phyloP scores from a whole-genome alignment of 2,113 vertebrate genomes.

The Gymnocephalus cernua region DNA sequence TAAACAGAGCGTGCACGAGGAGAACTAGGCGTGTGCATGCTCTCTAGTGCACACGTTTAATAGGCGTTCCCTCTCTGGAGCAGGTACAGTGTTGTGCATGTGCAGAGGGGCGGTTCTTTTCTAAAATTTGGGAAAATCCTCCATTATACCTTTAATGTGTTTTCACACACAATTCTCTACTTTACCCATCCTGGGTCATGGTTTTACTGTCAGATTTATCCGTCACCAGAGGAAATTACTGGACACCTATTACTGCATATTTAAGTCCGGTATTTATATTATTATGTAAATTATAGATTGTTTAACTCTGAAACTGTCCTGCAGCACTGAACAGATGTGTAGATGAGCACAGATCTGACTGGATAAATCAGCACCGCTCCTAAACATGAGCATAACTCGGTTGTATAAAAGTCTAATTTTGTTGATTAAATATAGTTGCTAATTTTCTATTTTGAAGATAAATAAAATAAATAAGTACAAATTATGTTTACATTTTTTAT shows the following conservation, averaged over 20 bases:
- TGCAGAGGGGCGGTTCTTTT: too few relatives aligned
- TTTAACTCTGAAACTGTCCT: background rate
- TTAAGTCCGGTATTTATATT: slow-evolving; percentile 5
- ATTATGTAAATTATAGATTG: slow-evolving; percentile 3
- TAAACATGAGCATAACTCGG: background rate
- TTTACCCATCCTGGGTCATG: slow-evolving; percentile 12
- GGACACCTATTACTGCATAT: background rate
- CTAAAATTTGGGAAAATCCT: too few relatives aligned
- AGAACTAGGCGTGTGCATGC: too few relatives aligned
- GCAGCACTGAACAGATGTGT: background rate
- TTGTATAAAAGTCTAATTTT: background rate
- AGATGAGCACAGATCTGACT: background rate
- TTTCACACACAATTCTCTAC: slow-evolving; percentile 11
- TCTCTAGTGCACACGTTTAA: too few relatives aligned
- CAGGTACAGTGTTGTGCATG: too few relatives aligned
- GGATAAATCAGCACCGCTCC: background rate
- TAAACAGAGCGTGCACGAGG: too few relatives aligned
- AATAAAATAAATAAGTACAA: slow-evolving; percentile 2
- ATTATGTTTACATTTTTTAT: background rate
- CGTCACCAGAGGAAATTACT: slow-evolving; percentile 4
- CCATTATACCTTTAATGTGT: too few relatives aligned
- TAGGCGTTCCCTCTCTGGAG: too few relatives aligned
- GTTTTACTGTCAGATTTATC: background rate
- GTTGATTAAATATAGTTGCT: slow-evolving; percentile 1
- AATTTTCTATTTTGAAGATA: background rate